Evolutionary conservation across 2,888 invertebrate species (phyloP), one percentile per base, ranked within the genome.

Genomic region (Caenorhabditis imperialis): DNA sequence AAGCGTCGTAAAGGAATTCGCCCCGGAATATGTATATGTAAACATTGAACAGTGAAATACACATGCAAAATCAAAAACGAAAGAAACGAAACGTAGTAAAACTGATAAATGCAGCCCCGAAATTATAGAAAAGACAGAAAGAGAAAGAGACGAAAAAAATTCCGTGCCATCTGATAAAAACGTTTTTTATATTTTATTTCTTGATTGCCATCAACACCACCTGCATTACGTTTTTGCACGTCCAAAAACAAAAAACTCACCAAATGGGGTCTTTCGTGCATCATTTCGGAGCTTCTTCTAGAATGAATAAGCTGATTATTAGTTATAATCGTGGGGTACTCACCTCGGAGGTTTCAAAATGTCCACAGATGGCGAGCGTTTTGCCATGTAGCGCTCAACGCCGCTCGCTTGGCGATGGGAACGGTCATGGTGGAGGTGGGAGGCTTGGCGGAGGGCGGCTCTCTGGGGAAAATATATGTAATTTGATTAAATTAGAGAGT

Each of bases 311-410:
- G 16, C 27, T 35, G 3, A 10, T 23, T 16, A 23, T 7, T 30
- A 30, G 30, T 30, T 30, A 6, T 7, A 30, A 74, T 69, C 74
- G 50, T 4, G 65, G n/a, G n/a, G n/a, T n/a, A n/a, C n/a, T n/a
- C n/a, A 65, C 48, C 58, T 50, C 1, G 58, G 65, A 16, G 75
- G 75, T 23, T 62, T 62, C 37, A 48, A 12, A 16, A 48, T 57
- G 33, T 75, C 71, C 4, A 75, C 75, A 6, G 75, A 75, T n/a
- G 75, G 75, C 0, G 75, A 75, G 12, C 70, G 35, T 58, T 50
- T 69, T 27, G 69, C 51, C 55, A 74, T 67, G 18, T 74, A 74
- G 23, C 58, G 54, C 38, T 74, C 74, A 5, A 67, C 74, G 12
- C 74, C 74, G 22, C 74, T 61, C 1, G 44, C 50, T 38, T 61